Evolutionary conservation across 2,888 invertebrate genomes (phyloP), one percentile per base, ranked within the genome.

Genomic region (Beris morrisii): DNA sequence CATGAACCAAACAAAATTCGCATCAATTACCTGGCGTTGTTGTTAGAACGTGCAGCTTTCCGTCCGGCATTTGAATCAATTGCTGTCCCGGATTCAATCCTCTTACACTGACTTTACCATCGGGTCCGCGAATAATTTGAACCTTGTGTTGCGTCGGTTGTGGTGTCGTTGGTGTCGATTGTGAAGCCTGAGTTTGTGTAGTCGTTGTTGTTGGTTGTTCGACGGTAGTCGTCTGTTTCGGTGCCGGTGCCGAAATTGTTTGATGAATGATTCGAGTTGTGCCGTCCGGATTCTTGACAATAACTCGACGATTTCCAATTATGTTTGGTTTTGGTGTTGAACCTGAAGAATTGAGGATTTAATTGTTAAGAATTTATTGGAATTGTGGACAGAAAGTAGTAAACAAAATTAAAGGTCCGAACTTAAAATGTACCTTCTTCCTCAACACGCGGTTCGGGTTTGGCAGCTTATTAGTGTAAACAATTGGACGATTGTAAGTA

Each of bases 61-160:
- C 97, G 79, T 97, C 96, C 0, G 95, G 91, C 86, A 95, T 90
- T 78, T 95, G 93, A 52, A 96, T 89, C 65, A 97, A 82, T 76
- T 96, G 95, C 77, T 97, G 97, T 64, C 95, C 96, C 54, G 95
- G 92, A 79, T 93, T 85, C 7, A 97, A 83, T 0, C 97, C 97
- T 68, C 93, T 88, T 2, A 97, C 95, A 73, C 95, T 93, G 13
- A 96, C 83, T 81, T 95, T 94, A 30, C 96, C 96, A 79, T 95
- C 94, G 0, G 93, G 91, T 0, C 92, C 88, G 71, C 93, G 89
- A 74, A 94, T 88, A 71, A 97, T 93, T 83, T 96, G 95, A 12
- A 97, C 92, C 76, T 91, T 91, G 77, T 93, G 93, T 32, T 68
- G 65, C 48, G 71, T 69, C 12, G 84, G 84, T 30, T 81, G 74